These are phyloP conservation scores for Augochlora pura DNA, from an alignment of 1,140 invertebrate genomes.

Conservation along the genomic window DNA sequence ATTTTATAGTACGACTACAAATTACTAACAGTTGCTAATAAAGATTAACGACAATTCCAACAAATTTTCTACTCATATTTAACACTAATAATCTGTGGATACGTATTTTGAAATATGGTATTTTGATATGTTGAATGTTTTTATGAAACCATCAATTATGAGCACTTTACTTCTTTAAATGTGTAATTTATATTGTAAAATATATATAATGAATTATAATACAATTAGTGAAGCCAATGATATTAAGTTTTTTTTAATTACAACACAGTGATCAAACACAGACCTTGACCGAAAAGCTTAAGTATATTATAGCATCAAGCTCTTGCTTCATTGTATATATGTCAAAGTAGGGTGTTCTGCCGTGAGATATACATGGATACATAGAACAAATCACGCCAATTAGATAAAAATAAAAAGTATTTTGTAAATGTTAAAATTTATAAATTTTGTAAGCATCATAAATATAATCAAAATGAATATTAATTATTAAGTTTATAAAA, in stretches of 20 bases:
- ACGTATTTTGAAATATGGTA: neutral
- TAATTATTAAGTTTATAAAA: neutral
- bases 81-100: neutral
- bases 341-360: conserved; percentile 38
- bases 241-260: conserved; percentile 46
- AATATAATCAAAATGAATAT: neutral
- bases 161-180: neutral
- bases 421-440: neutral
- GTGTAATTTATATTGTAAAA: neutral
- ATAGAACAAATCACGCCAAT: conserved; percentile 41
- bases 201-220: neutral
- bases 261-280: conserved; percentile 39
- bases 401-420: conserved; percentile 23
- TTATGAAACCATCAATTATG: neutral
- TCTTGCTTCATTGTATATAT: conserved; percentile 18
- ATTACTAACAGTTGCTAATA: conserved; percentile 3
- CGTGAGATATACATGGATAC: conserved; percentile 25
- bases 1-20: neutral
- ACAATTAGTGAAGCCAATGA: conserved; percentile 42
- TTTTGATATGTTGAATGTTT: neutral
- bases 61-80: neutral
- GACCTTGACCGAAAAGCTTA: conserved; percentile 44
- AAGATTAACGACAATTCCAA: neutral
- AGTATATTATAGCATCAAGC: conserved; percentile 37
- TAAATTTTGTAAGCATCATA: too few species aligned